Evolutionary conservation across 2,113 vertebrate species (phyloP).

Genomic region (Hemibates koningsi): DNA sequence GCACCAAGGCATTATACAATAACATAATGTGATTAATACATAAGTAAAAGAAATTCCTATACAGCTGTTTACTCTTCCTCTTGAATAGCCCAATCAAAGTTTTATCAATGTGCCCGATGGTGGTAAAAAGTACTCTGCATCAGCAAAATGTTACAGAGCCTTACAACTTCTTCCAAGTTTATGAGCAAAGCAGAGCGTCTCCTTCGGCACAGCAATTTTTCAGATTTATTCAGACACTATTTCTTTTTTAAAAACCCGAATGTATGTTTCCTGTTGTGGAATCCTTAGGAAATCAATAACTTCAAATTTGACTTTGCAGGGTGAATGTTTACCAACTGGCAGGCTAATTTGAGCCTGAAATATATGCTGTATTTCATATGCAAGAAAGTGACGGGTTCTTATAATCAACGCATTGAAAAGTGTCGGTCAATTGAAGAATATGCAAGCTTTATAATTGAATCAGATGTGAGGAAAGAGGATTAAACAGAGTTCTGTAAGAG

Average conservation of each 20-base stretch:
- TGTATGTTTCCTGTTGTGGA: neutral
- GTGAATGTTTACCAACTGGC: neutral
- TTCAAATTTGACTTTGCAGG: neutral
- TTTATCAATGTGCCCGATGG: conserved; percentile 35
- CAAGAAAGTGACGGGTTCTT: neutral
- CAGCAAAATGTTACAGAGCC: conserved; percentile 25
- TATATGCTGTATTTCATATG: neutral
- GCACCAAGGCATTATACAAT: no score
- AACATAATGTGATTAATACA: no score
- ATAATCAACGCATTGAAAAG: neutral
- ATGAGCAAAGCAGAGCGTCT: neutral
- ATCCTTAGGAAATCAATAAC: neutral
- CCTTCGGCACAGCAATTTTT: neutral
- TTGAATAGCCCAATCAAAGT: conserved; percentile 53
- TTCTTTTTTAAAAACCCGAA: neutral
- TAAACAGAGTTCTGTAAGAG: neutral
- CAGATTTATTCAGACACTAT: neutral
- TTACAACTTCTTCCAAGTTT: conserved; percentile 10
- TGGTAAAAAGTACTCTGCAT: conserved; percentile 15
- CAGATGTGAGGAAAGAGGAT: neutral
- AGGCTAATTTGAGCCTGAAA: neutral
- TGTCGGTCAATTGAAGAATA: neutral
- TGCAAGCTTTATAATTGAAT: neutral
- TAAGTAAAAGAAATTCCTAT: no score
- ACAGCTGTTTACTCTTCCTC: conserved; percentile 56